These are phyloP conservation scores for Tenthredo livida DNA, from an alignment of 2,888 invertebrate genomes.

Conservation along the genomic window DNA sequence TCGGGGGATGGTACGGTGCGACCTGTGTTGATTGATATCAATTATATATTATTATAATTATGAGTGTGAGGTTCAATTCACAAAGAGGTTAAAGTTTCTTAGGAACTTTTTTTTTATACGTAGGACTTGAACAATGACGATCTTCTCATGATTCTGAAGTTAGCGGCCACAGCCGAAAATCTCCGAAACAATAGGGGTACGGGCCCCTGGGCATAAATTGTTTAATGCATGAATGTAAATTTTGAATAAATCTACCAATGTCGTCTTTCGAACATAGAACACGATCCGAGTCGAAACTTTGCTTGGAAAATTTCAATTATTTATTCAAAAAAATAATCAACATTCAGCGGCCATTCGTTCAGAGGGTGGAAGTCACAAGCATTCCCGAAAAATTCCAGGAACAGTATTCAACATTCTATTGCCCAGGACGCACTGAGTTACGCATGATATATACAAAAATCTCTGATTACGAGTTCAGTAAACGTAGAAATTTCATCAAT, in stretches of 20 bases:
- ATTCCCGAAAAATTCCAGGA: background rate
- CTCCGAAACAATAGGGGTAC: background rate
- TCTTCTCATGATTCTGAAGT: background rate
- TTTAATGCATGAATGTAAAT: background rate
- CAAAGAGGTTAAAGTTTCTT: background rate
- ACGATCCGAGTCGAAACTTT: background rate
- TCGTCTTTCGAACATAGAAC: slow-evolving; percentile 5
- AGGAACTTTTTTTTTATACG: background rate
- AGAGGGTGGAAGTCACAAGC: background rate
- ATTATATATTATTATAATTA: background rate
- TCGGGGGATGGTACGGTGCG: slow-evolving; percentile 25
- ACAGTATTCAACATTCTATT: background rate
- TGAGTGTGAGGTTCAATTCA: background rate
- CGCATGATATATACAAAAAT: no score
- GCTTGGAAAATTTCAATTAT: background rate
- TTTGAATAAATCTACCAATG: background rate
- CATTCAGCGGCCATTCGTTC: background rate
- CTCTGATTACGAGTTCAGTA: no score
- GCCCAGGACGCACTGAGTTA: no score
- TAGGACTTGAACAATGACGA: background rate
- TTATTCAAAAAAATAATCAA: background rate
- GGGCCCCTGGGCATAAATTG: background rate
- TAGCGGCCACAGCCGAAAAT: background rate
- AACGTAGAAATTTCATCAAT: background rate
- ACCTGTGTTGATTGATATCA: slow-evolving; percentile 8